Evolutionary conservation across 2,888 invertebrate species (phyloP).

Genomic region (Poecilobothrus nobilitatus): DNA sequence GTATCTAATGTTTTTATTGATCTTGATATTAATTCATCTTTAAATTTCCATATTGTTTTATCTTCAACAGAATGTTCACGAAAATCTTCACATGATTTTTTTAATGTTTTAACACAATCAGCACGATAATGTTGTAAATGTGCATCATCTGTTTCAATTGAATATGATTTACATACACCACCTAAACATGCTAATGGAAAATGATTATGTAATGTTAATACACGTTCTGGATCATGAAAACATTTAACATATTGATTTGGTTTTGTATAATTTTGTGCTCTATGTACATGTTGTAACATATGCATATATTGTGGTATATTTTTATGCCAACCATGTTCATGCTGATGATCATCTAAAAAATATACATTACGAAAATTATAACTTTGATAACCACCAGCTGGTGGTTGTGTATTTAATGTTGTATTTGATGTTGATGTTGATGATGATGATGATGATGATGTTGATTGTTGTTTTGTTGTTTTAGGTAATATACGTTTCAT

Average conservation of each 20-base stretch:
- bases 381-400: conserved; percentile 50
- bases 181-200: conserved; percentile 83
- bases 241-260: conserved; percentile 90
- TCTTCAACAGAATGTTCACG: conserved; percentile 74
- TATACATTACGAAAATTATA: conserved; percentile 89
- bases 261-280: conserved; percentile 84
- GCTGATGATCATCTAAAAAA: conserved; percentile 79
- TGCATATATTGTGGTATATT: conserved; percentile 81
- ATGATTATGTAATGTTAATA: conserved; percentile 84
- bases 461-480: conserved; percentile 41
- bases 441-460: conserved; percentile 7
- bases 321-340: conserved; percentile 69
- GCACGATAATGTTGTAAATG: conserved; percentile 90
- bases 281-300: conserved; percentile 86
- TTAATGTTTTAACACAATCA: conserved; percentile 80
- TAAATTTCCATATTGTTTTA: conserved; percentile 81
- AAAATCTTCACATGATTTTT: conserved; percentile 75
- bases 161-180: conserved; percentile 73
- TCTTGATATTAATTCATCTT: conserved; percentile 61
- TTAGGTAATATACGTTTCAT: conserved; percentile 64
- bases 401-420: conserved; percentile 44
- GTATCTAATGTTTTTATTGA: conserved; percentile 61
- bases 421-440: conserved; percentile 16
- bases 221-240: conserved; percentile 85
- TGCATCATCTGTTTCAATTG: conserved; percentile 72